Evolutionary conservation across 2,113 vertebrate genomes (phyloP).

Genomic region (Okapia johnstoni): DNA sequence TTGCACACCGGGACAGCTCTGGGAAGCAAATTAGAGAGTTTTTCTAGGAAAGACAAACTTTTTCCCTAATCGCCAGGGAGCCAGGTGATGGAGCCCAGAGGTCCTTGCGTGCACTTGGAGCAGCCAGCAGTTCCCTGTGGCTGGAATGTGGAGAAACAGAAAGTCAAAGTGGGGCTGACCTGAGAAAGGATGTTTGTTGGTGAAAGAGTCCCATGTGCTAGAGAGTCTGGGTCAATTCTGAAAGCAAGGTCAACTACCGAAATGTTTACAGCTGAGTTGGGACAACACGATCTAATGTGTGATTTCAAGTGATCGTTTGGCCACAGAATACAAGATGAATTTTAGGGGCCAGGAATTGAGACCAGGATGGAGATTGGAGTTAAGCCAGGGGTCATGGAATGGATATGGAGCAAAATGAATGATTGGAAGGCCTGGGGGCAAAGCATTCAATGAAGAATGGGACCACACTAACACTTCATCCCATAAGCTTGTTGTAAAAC

Average conservation of each 20-base stretch:
- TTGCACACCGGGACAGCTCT: not conserved
- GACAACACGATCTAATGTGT: not conserved
- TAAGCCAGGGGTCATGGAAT: not conserved
- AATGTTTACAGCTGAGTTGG: not conserved
- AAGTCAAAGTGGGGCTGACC: not conserved
- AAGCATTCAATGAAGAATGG: not conserved
- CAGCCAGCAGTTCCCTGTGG: not conserved
- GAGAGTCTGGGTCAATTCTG: not conserved
- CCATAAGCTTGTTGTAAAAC: not conserved
- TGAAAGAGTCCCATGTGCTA: fast-evolving
- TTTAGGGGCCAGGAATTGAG: not conserved
- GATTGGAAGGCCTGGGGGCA: not conserved
- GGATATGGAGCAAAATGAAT: not conserved
- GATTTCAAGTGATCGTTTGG: not conserved
- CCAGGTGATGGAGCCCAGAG: not conserved
- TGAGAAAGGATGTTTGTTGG: not conserved
- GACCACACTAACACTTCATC: not conserved
- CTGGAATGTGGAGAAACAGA: not conserved
- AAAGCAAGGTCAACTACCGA: not conserved
- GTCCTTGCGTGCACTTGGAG: not conserved
- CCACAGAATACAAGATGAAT: not conserved
- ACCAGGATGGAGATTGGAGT: not conserved
- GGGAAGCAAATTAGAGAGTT: not conserved
- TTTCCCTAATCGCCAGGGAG: not conserved
- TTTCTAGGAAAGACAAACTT: not conserved